Evolutionary conservation across 2,797 vertebrate genomes (phyloP), one percentile per base, ranked within the genome.

Genomic region (Poeciliopsis infans): DNA sequence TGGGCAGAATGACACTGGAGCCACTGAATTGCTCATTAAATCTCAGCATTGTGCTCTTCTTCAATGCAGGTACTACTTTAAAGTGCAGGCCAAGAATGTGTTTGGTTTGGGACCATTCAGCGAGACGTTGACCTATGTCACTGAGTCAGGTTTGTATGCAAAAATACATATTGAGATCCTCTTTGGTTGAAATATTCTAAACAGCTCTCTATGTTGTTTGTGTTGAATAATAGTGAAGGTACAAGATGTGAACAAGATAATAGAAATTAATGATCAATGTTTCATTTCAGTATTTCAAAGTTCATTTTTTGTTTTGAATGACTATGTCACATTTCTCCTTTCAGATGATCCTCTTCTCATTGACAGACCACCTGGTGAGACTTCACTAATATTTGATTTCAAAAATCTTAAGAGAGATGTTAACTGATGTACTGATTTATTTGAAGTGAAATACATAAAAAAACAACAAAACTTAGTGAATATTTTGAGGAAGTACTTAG

Each of bases 301-400:
- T 72, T 81, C 74, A 78, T 83, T 86, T 89, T 87, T 84, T 75
- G 36, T 85, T 81, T 83, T 86, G 61, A 49, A 64, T 88, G 74
- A 89, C 85, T 87, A 80, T 75, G 83, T 41, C 68, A 66, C 79
- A 70, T 88, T 81, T 73, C 91, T 88, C 87, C 46, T 72, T 95
- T 85, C 94, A 99, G 98, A 99, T 80, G 97, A 99, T 88, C 98
- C 98, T 69, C 95, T 99, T 43, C 97, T 99, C 75, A 98, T 99
- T 72, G 97, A 98, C 88, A 97, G 98, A 90, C 98, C 98, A 66
- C 98, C 98, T 92, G 98, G 98, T 99, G 95, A 95, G 97, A 93
- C 33, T 77, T 31, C 74, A 16, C 55, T 18, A 15, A 49, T 66
- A 39, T 25, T 47, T 49, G 46, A 11, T 74, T 45, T 81, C 1